phyloP scores from a whole-genome alignment of 2,797 vertebrate species.

The Mus spretus region DNA sequence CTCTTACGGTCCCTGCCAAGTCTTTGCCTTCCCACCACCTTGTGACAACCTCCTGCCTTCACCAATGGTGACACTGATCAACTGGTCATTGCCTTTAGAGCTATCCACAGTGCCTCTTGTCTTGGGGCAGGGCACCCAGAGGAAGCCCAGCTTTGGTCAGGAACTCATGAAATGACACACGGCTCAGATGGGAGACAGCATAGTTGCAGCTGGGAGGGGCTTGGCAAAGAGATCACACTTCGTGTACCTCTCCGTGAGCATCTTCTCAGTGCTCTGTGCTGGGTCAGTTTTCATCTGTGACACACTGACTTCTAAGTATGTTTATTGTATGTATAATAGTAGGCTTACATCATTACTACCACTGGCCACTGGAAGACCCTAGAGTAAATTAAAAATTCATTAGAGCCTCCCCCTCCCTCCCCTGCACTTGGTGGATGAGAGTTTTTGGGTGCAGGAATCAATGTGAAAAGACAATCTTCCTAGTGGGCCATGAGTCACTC shows the following conservation, averaged over 20 bases:
- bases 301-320: background rate
- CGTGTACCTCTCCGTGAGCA: background rate
- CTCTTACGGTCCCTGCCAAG: background rate
- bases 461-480: background rate
- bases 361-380: background rate
- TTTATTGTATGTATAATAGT: background rate
- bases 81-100: background rate
- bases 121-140: background rate
- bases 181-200: background rate
- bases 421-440: background rate
- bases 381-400: background rate
- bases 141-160: background rate
- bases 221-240: background rate
- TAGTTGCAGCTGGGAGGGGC: background rate
- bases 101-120: background rate
- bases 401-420: rapidly evolving
- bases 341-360: background rate
- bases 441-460: background rate
- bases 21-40: background rate
- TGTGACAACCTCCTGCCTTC: background rate
- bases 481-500: background rate
- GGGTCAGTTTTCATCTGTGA: background rate
- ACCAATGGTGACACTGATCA: background rate
- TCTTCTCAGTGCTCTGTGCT: background rate
- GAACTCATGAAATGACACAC: background rate